phyloP scores from a whole-genome alignment of 2,888 invertebrate species.

The Pseudolycoriella hygida region DNA sequence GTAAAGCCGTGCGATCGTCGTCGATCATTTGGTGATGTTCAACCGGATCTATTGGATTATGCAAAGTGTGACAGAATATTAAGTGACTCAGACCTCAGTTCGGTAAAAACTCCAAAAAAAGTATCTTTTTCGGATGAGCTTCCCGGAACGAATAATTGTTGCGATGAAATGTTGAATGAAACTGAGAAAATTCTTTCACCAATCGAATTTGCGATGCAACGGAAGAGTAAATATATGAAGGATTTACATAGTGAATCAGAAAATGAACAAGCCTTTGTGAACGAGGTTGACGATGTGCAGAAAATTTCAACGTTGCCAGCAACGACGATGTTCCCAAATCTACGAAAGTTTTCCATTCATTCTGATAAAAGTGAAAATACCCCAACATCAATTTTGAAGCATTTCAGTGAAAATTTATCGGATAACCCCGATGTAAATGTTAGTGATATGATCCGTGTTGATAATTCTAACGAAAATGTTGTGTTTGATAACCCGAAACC shows the following conservation, averaged over 20 bases:
- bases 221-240: neutral
- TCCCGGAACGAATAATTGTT: conserved; percentile 12
- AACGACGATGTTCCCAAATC: conserved; percentile 5
- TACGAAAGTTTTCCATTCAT: conserved; percentile 3
- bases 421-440: neutral
- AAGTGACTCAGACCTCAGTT: conserved; percentile 14
- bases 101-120: conserved; percentile 25
- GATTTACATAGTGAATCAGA: neutral
- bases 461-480: neutral
- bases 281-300: neutral
- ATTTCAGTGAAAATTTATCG: no score
- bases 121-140: conserved; percentile 29
- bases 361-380: neutral
- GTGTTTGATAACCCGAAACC: neutral
- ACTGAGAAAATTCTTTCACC: conserved; percentile 2
- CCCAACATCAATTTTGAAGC: neutral
- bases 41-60: neutral
- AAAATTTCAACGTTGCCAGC: neutral
- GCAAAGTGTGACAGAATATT: conserved; percentile 2
- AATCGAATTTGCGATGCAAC: neutral
- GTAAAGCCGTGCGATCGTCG: neutral
- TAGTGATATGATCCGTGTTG: neutral
- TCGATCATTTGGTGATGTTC: neutral
- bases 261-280: neutral
- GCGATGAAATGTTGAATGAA: neutral